Evolutionary conservation across 2,113 vertebrate genomes (phyloP), one percentile per base, ranked within the genome.

Genomic region (Tyto alba): DNA sequence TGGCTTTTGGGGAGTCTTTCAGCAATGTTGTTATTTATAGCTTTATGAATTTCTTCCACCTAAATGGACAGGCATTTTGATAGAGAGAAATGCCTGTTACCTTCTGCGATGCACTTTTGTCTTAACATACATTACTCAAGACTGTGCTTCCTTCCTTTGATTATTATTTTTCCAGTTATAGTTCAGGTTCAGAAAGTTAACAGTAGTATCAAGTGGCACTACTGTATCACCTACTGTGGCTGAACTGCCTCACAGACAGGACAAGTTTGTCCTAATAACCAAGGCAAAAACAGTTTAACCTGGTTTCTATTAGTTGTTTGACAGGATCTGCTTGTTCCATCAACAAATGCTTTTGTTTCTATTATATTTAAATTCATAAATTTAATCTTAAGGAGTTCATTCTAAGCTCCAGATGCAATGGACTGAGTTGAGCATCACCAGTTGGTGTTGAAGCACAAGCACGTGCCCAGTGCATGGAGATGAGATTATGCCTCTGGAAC

Each of bases 391-490:
- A 47, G 45, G 29, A 25, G 19, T 52, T 92, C 26, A 10, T 59
- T 60, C 23, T 48, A 29, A 88, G n/a, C n/a, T 77, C 53, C 45
- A 69, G 53, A 19, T 22, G 40, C 19, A 67, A 6, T 6, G 40
- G 40, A 48, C 34, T 72, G 67, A 56, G 53, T 7, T 38, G 21
- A 76, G 53, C 34, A 21, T 36, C 2, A 0, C 29, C 10, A 0
- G 0, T 11, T 52, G 36, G 6, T 82, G 36, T 72, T 41, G 68
- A 69, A 67, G 52, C 41, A 22, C 0, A 1, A 10, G 50, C 7
- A 4, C 13, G 8, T 25, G 55, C 38, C 29, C 45, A 4, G 29
- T 3, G 20, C 0, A 1, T 2, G 14, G 53, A 82, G 27, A 15
- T 82, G 66, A 91, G 64, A 53, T 47, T 23, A 26, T 0, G 2